Percentiles rank a stretch among this genome's conserved stretches.
These are phyloP conservation scores for Protodeltote pygarga DNA, from an alignment of 2,888 invertebrate species.

Conservation along the genomic window DNA sequence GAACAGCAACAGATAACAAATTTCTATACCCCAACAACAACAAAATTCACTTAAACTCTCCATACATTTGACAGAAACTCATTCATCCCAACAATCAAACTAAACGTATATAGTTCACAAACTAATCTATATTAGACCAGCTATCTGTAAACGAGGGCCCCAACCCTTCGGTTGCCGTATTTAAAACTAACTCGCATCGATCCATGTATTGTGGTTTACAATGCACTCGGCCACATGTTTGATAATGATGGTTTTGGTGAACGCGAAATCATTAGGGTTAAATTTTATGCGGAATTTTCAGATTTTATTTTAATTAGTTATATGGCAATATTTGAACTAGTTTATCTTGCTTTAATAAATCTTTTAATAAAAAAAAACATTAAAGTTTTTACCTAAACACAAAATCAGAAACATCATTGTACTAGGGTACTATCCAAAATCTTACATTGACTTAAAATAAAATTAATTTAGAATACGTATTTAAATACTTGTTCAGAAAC, in stretches of 20 bases:
- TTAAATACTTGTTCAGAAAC: too few species aligned
- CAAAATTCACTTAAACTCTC: slow-evolving; percentile 8
- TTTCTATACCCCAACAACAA: not conserved
- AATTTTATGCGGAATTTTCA: not conserved
- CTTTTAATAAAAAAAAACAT: too few species aligned
- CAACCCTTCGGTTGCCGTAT: slow-evolving; percentile 77
- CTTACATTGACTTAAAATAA: too few species aligned
- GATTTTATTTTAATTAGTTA: not conserved
- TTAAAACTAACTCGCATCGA: slow-evolving; percentile 77
- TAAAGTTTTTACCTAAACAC: too few species aligned
- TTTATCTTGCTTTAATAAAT: too few species aligned
- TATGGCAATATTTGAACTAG: too few species aligned
- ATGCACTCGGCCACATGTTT: slow-evolving; percentile 45
- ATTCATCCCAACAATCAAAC: slow-evolving; percentile 23
- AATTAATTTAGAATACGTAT: too few species aligned
- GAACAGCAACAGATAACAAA: too few species aligned
- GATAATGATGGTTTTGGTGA: slow-evolving; percentile 25
- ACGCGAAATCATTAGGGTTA: slow-evolving; percentile 10
- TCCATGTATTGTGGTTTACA: slow-evolving; percentile 53
- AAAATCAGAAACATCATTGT: slow-evolving; percentile 18
- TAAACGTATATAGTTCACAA: slow-evolving; percentile 42
- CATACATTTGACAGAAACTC: slow-evolving; percentile 1
- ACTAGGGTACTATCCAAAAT: too few species aligned
- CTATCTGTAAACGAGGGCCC: slow-evolving; percentile 56
- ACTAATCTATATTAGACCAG: slow-evolving; percentile 46